Evolutionary conservation across 2,113 vertebrate genomes (phyloP), one percentile per base, ranked within the genome.

Genomic region (Megalops atlanticus): DNA sequence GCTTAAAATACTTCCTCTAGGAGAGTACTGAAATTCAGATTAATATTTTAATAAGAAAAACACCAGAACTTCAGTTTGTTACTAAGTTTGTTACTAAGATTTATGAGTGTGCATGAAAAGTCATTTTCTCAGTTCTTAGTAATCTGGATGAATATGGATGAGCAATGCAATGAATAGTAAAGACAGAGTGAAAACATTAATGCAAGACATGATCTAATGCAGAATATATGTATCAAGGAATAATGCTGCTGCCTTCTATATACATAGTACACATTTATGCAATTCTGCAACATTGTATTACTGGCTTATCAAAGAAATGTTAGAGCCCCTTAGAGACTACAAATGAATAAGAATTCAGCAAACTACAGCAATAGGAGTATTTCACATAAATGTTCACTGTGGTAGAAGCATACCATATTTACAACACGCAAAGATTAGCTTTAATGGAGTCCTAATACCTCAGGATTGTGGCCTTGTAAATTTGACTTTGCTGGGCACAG

Each of bases 101-200:
- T 86, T 80, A 85, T 82, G 80, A 33, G 82, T 45, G 76, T 33
- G 35, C 81, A 45, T 84, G 77, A 84, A 85, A 88, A 88, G 31
- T 69, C 79, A 85, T 27, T 49, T 81, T 85, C 77, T 80, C 74
- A 80, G 74, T 79, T 64, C 49, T 27, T 39, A 24, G 81, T 83
- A 84, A 84, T 76, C 71, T 79, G 78, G 52, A 81, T 82, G 85
- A 86, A 88, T 86, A 88, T 88, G 85, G 79, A 86, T 88, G 85
- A 86, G 82, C 35, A 54, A 69, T 80, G 84, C 83, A 85, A 84
- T 88, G 85, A 85, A 81, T 77, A 83, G 77, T 79, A 80, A 85
- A 86, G 31, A 33, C 47, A n/a, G n/a, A n/a, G n/a, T n/a, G n/a
- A n/a, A 31, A 76, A 54, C 35, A 14, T 39, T 2, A 18, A n/a